A percentile compares a stretch with the other conserved stretches of the same genome.
phyloP scores from a whole-genome alignment of 2,888 invertebrate species.

The Crocallis elinguaria region DNA sequence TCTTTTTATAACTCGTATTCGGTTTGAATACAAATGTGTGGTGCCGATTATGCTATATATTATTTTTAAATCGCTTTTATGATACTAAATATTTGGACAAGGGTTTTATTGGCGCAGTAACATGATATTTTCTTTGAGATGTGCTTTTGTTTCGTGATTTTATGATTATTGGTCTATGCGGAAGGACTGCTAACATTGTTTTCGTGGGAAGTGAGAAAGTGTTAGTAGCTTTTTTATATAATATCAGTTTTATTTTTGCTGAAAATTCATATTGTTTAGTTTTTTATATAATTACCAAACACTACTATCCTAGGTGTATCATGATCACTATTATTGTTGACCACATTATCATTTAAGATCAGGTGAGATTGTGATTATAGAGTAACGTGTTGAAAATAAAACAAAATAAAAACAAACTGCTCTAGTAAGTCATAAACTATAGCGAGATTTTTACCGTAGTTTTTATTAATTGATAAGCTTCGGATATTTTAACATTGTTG shows the following conservation, averaged over 20 bases:
- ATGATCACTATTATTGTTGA: too few species aligned
- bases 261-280: too few species aligned
- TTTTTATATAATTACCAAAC: too few species aligned
- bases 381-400: too few species aligned
- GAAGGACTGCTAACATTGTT: constrained; percentile 72
- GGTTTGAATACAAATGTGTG: constrained; percentile 75
- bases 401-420: too few species aligned
- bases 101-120: constrained; percentile 77
- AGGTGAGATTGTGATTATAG: too few species aligned
- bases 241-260: neutral
- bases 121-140: constrained; percentile 76
- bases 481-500: too few species aligned
- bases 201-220: constrained; percentile 43
- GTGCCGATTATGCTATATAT: constrained; percentile 80
- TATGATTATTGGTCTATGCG: constrained; percentile 77
- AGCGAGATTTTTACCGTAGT: too few species aligned
- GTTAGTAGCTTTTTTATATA: neutral
- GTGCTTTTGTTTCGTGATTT: constrained; percentile 71
- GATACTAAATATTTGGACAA: constrained; percentile 83
- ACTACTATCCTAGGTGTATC: too few species aligned
- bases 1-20: constrained; percentile 74
- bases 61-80: constrained; percentile 80
- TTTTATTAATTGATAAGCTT: too few species aligned
- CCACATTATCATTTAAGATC: too few species aligned
- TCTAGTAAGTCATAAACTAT: too few species aligned